phyloP scores from a whole-genome alignment of 2,797 vertebrate genomes.

The Coregonus sp. region DNA sequence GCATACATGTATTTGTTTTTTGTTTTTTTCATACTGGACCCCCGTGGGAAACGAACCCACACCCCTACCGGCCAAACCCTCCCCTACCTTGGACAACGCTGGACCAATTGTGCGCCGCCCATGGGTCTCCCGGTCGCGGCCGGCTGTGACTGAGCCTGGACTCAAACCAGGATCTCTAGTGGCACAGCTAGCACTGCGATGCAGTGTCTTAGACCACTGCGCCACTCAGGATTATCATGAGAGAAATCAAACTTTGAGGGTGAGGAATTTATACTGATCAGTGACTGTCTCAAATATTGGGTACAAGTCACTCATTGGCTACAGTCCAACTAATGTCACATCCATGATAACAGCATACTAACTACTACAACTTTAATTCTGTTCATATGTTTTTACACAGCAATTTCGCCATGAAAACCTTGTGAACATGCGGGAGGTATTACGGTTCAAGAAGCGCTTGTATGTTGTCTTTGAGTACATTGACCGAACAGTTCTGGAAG shows the following conservation, averaged over 20 bases:
- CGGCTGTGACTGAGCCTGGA: no score
- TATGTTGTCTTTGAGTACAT: constrained; percentile 71
- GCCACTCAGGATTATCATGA: constrained; percentile 47
- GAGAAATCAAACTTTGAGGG: constrained; percentile 65
- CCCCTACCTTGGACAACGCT: no score
- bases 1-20: no score
- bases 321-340: not conserved
- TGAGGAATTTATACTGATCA: constrained; percentile 34
- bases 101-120: no score
- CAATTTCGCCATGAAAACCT: constrained; percentile 64
- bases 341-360: not conserved
- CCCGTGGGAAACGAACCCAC: no score
- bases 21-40: no score
- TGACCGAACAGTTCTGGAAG: constrained; percentile 61
- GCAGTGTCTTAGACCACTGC: no score
- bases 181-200: no score
- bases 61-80: no score
- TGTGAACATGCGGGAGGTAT: constrained; percentile 64
- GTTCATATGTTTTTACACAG: constrained; percentile 32
- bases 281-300: not conserved
- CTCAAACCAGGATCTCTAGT: no score
- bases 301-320: not conserved
- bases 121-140: no score
- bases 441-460: constrained; percentile 66
- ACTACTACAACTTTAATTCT: not conserved